These are phyloP conservation scores for Aspidiotus destructor DNA, from an alignment of 2,888 invertebrate species.

Conservation along the genomic window DNA sequence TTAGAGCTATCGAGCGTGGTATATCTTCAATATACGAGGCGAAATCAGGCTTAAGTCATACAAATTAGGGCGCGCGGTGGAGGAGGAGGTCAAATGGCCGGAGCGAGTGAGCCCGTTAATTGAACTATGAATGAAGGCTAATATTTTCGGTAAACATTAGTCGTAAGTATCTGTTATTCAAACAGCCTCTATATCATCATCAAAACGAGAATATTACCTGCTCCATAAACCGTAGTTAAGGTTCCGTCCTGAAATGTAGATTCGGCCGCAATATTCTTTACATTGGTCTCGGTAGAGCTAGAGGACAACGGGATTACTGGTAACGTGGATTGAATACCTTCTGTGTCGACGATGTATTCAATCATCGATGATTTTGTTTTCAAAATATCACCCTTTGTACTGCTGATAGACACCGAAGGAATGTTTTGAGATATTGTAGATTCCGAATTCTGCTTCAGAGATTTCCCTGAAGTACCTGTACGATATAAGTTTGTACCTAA, in stretches of 20 bases:
- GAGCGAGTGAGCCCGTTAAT: too few species aligned
- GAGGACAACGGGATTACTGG: background rate
- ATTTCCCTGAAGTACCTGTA: constrained; percentile 16
- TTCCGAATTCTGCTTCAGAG: constrained; percentile 20
- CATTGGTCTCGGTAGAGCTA: constrained; percentile 1
- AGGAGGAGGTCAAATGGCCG: too few species aligned
- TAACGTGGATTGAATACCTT: background rate
- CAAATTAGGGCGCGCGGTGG: too few species aligned
- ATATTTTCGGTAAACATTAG: background rate
- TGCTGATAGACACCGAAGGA: background rate
- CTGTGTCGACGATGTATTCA: constrained; percentile 12
- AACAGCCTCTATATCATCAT: too few species aligned
- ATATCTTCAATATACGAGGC: too few species aligned
- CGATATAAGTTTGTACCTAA: too few species aligned
- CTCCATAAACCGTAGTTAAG: constrained; percentile 24
- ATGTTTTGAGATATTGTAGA: constrained; percentile 16
- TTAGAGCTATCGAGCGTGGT: too few species aligned
- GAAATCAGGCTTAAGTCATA: too few species aligned
- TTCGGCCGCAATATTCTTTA: constrained; percentile 10
- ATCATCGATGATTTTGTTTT: constrained; percentile 2
- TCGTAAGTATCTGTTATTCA: background rate
- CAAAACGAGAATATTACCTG: constrained; percentile 3
- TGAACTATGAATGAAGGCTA: too few species aligned
- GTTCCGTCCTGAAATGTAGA: constrained; percentile 18
- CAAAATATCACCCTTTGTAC: constrained; percentile 16